phyloP scores from a whole-genome alignment of 2,797 vertebrate species.

The Melanotaenia parkinsoni region DNA sequence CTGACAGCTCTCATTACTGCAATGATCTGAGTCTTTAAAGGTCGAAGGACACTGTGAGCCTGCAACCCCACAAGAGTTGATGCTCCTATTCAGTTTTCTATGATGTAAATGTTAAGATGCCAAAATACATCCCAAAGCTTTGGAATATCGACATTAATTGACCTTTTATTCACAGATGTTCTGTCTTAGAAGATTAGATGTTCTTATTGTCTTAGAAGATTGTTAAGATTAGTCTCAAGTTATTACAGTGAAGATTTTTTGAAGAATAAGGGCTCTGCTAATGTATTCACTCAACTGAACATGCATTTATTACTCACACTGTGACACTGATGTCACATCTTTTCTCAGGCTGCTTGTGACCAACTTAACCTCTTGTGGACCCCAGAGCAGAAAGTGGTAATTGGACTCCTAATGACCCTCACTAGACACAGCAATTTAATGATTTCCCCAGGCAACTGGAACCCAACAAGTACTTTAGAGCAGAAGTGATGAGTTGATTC shows the following conservation, averaged over 20 bases:
- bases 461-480: constrained; percentile 11
- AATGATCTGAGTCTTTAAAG: constrained; percentile 6
- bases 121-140: background rate
- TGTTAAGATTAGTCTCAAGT: background rate
- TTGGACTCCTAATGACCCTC: constrained; percentile 20
- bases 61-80: background rate
- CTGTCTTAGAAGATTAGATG: background rate
- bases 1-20: constrained; percentile 17
- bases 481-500: constrained; percentile 17
- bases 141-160: background rate
- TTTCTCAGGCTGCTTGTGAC: constrained; percentile 20
- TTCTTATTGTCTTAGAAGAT: background rate
- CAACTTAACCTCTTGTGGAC: constrained; percentile 15
- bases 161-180: background rate
- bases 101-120: background rate
- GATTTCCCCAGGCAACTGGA: constrained; percentile 13
- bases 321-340: constrained; percentile 4
- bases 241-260: background rate
- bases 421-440: constrained; percentile 9
- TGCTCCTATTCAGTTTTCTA: background rate
- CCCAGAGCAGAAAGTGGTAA: constrained; percentile 16
- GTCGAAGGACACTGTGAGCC: background rate
- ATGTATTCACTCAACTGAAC: background rate
- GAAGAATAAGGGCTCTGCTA: background rate
- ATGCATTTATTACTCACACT: constrained; percentile 12